Conservation (phyloP, 2,888 invertebrate genomes). For the Pediacus dermestoides region DNA sequence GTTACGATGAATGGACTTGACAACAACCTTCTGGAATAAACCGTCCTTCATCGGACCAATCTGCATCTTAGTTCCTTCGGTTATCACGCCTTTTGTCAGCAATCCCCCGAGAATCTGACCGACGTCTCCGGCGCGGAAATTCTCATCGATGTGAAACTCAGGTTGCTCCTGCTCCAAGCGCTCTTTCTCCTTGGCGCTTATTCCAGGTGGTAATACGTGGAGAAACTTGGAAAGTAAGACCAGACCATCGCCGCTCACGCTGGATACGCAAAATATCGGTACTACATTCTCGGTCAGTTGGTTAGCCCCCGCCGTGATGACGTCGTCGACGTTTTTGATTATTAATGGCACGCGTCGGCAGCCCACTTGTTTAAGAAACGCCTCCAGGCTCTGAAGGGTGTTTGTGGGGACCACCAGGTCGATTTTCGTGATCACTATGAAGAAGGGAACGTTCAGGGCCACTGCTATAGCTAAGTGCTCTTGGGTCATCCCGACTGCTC, state of each 20-base stretch:
- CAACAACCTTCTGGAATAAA: constrained; percentile 69
- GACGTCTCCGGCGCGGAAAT: constrained; percentile 78
- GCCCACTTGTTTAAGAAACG: constrained; percentile 63
- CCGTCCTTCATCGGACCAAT: constrained; percentile 76
- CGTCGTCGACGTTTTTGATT: constrained; percentile 67
- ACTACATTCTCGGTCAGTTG: constrained; percentile 62
- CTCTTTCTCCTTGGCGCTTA: constrained; percentile 63
- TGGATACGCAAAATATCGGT: constrained; percentile 86
- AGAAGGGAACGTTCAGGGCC: constrained; percentile 83
- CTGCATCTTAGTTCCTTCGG: constrained; percentile 75
- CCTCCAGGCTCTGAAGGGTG: constrained; percentile 58
- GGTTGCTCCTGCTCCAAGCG: constrained; percentile 69
- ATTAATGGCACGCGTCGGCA: constrained; percentile 63
- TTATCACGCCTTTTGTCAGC: constrained; percentile 77
- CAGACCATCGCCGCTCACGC: constrained; percentile 83
- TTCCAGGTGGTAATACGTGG: constrained; percentile 72
- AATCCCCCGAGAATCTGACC: constrained; percentile 85
- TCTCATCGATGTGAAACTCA: constrained; percentile 93
- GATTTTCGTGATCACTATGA: constrained; percentile 90
- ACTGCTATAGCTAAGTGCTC: constrained; percentile 86
- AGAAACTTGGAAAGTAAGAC: constrained; percentile 82
- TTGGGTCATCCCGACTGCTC: constrained; percentile 77
- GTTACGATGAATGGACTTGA: constrained; percentile 88
- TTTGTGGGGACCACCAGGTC: constrained; percentile 69
- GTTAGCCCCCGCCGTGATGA: constrained; percentile 69